Percentiles rank a stretch among this genome's conserved stretches.
phyloP scores from a whole-genome alignment of 2,797 vertebrate genomes.

The Pipistrellus kuhlii region DNA sequence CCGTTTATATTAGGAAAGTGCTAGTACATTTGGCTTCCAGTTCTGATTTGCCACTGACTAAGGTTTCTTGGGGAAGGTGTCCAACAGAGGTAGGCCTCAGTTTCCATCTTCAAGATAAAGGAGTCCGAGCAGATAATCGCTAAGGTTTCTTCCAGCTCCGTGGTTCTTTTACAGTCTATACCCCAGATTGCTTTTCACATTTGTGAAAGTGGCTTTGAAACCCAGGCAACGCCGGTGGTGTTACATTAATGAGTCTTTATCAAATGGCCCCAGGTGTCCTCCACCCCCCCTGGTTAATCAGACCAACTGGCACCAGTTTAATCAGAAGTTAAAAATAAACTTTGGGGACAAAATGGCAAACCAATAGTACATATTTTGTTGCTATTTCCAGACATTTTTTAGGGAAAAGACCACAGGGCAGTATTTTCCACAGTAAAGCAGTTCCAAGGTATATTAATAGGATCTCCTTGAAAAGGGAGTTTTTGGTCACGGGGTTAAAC shows the following conservation, averaged over 20 bases:
- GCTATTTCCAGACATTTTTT: conserved; percentile 50
- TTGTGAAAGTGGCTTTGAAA: conserved; percentile 49
- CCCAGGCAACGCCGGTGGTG: not conserved
- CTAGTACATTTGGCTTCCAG: not conserved
- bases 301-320: conserved; percentile 61
- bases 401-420: conserved; percentile 25
- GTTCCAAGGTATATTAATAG: conserved; percentile 46
- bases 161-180: conserved; percentile 64
- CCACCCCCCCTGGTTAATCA: conserved; percentile 46
- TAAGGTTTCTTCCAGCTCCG: conserved; percentile 62
- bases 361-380: conserved; percentile 16
- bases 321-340: conserved; percentile 69
- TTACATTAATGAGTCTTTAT: conserved; percentile 65
- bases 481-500: not conserved
- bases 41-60: conserved; percentile 32
- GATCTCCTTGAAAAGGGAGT: conserved; percentile 47
- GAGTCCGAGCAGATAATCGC: conserved; percentile 36
- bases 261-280: conserved; percentile 41
- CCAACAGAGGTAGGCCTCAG: conserved; percentile 62
- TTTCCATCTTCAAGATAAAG: conserved; percentile 70
- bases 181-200: conserved; percentile 66
- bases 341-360: conserved; percentile 47
- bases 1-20: conserved; percentile 16
- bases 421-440: conserved; percentile 11
- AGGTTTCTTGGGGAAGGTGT: conserved; percentile 41